Base-by-base conservation (phyloP, 2,797 vertebrate species). In the Falco naumanni region DNA sequence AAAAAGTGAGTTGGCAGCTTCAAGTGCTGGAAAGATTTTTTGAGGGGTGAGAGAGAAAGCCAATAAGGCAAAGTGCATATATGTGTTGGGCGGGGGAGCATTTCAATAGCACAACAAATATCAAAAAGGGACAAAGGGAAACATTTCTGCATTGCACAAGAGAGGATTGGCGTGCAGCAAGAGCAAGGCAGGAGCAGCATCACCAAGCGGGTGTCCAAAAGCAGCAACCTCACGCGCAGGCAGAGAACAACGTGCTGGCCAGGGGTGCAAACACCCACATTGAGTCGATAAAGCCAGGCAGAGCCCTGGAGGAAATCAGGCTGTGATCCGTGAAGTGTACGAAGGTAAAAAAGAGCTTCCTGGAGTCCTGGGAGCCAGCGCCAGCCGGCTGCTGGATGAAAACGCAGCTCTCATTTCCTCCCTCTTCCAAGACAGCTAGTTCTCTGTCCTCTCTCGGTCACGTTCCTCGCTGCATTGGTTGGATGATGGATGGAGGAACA, bases 201-300 rank as follows among this genome's bases (percentile, higher is more conserved):
- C 53, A 43, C n/a, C 1, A 0, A 80, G 48, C 2, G 4, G 8
- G 22, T 28, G 43, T 78, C 81, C 72, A 60, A 70, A 54, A 28
- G 47, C 37, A 50, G 72, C 47, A 33, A 81, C 43, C 11, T 60
- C 26, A 29, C 1, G 0, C 2, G 2, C 70, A 15, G 41, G 6
- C 25, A 0, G 16, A 60, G 70, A 65, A 41, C 25, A 1, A 21
- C 11, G 3, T 1, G 4, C 39, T 0, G 3, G 43, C 85, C 85
- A 64, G 86, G 29, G 84, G 48, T 1, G 9, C 86, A 66, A 45
- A 82, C n/a, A 78, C 72, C 56, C 78, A 61, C 61, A 24, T 3
- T 0, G 47, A 69, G 72, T 54, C 0, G 7, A 43, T 34, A 65
- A 13, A 81, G 48, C 31, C 54, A 20, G 21, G 41, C 37, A 57